Base-by-base conservation (phyloP, 2,888 invertebrate species). In the Muschampia plurimacula region DNA sequence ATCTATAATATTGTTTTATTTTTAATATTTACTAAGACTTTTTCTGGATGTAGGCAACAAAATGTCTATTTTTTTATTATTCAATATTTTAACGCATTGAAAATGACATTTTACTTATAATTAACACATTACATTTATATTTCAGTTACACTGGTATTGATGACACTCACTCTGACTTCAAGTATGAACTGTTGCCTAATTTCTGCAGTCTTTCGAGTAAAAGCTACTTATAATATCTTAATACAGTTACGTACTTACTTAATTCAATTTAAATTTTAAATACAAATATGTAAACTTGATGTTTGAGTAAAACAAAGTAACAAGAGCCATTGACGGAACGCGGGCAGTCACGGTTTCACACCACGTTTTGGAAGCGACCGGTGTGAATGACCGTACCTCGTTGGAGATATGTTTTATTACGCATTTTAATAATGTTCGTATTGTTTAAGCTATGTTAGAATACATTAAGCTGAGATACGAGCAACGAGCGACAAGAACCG, bases 391-490 rank as follows among this genome's bases (percentile, higher is more conserved):
- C 90, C 93, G 84, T 79, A 81, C 80, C 85, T 82, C 83, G 83
- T 89, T 86, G 86, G 85, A 88, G 88, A 88, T 91, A 89, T 88
- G 86, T 89, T 91, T 88, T 88, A 89, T 89, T 90, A 90, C 86
- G 87, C 87, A 92, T 92, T 91, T 89, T 91, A 91, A 90, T 91
- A 92, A 90, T 86, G 85, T 86, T 85, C 81, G 87, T 89, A 91
- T 87, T 91, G 90, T 91, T 91, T 87, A 84, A 84, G 81, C 84
- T 84, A 82, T 84, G 84, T 82, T 83, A 84, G 89, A 88, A 90
- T 91, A 89, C 81, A 89, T 89, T 90, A 89, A 82, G 84, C 81
- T 84, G 84, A 78, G 83, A 88, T 89, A 86, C 76, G 75, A 76
- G 75, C 76, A 76, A 83, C 81, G 57, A 57, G 57, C 79, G 77